Evolutionary conservation across 2,888 invertebrate species (phyloP).

Genomic region (Chloroclystis v-ata): DNA sequence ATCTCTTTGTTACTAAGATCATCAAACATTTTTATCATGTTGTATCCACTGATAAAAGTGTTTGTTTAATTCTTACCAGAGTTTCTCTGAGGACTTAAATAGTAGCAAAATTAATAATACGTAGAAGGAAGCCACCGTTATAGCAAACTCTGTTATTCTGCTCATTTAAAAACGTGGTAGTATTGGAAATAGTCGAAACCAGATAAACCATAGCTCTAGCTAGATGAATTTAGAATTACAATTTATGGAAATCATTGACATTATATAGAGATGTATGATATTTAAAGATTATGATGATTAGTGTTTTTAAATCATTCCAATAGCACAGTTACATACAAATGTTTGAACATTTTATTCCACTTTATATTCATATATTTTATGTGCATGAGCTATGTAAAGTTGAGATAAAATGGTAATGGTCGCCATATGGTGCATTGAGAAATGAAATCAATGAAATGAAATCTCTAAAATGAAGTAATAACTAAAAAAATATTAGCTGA

Average conservation of each 20-base stretch:
- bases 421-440: neutral
- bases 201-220: no score
- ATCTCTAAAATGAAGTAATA: neutral
- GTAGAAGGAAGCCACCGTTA: no score
- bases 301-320: neutral
- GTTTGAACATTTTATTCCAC: no score
- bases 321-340: no score
- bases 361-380: neutral
- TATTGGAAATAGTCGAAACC: no score
- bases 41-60: neutral
- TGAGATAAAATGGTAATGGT: no score
- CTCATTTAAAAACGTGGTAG: no score
- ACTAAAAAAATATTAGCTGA: neutral
- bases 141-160: no score
- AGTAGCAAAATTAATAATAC: no score
- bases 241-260: slow-evolving; percentile 6
- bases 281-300: neutral
- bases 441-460: neutral
- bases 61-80: neutral
- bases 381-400: neutral
- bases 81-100: no score
- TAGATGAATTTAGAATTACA: slow-evolving; percentile 12
- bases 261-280: neutral
- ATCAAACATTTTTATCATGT: neutral
- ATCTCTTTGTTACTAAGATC: neutral